Conservation (phyloP, 2,797 vertebrate genomes). For the Schizothorax lantsangensis region DNA sequence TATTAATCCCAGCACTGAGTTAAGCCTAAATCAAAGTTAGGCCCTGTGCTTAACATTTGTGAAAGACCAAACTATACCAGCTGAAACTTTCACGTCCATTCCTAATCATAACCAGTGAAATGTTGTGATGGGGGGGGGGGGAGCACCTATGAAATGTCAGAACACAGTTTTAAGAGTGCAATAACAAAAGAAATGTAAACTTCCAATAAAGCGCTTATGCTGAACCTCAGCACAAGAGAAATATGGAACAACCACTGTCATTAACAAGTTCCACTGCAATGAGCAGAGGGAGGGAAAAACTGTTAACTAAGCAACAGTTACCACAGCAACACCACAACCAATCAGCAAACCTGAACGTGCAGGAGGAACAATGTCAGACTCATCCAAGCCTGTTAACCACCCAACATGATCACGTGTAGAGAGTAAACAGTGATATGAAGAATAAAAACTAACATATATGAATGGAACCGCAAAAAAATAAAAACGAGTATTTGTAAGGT, state of each 20-base stretch:
- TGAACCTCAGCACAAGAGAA: conserved; percentile 1
- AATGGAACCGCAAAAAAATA: conserved; percentile 30
- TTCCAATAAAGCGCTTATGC: background rate
- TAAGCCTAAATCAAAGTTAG: background rate
- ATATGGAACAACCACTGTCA: background rate
- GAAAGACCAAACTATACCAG: background rate
- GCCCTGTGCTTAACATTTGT: background rate
- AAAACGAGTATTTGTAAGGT: conserved; percentile 16
- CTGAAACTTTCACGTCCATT: background rate
- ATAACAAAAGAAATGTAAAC: conserved; percentile 23
- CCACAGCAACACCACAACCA: conserved; percentile 61
- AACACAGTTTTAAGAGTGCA: background rate
- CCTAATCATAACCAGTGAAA: background rate
- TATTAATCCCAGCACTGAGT: background rate
- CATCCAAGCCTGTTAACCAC: conserved; percentile 23
- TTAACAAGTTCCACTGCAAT: conserved; percentile 54
- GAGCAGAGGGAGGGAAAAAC: conserved; percentile 28
- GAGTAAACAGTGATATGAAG: conserved; percentile 53
- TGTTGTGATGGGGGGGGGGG: background rate
- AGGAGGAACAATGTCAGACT: conserved; percentile 38
- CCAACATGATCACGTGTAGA: conserved; percentile 45
- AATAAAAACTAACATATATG: conserved; percentile 45
- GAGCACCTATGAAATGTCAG: conserved; percentile 7
- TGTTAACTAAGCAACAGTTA: conserved; percentile 56
- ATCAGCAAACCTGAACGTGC: conserved; percentile 32